Base-by-base conservation (phyloP, 2,888 invertebrate genomes). In the Cylindroiulus punctatus region DNA sequence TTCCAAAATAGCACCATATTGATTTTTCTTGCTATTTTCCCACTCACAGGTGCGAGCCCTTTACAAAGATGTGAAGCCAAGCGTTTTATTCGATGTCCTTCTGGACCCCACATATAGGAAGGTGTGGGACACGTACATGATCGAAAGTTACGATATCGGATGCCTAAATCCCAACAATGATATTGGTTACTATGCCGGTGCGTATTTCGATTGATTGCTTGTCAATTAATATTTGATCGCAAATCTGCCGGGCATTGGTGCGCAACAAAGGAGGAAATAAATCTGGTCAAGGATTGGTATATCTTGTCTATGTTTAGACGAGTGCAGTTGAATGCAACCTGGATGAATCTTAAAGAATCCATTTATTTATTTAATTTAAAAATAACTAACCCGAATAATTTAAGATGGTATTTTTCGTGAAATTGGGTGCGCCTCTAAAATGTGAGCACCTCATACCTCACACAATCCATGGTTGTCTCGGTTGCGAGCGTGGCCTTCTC, bases 91-190 rank as follows among this genome's bases (percentile, higher is more conserved):
- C 91, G 97, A 97, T 91, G 97, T 97, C 81, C 92, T 97, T 52
- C 97, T 97, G 90, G 97, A 97, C 92, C 96, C 96, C 0, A 95
- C 95, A 89, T 97, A 96, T 91, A 92, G 97, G 88, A 95, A 95
- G 90, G 94, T 95, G 88, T 97, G 97, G 97, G 97, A 97, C 91
- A 95, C 95, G 84, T 95, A 97, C 91, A 97, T 97, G 96, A 92
- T 96, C 88, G 94, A 95, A 84, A 95, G 96, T 0, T 94, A 94
- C 89, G 97, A 97, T 90, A 96, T 97, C 87, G 97, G 97, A 12
- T 95, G 95, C 90, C 93, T 97, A 90, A 97, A 97, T 92, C 96
- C 97, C 40, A 97, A 97, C 92, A 97, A 97, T 90, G 97, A 97
- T 91, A 94, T 97, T 88, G 96, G 97, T 81, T 97, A 97, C 91